Evolutionary conservation across 2,797 vertebrate genomes (phyloP).

Genomic region (Pteropus rufus): DNA sequence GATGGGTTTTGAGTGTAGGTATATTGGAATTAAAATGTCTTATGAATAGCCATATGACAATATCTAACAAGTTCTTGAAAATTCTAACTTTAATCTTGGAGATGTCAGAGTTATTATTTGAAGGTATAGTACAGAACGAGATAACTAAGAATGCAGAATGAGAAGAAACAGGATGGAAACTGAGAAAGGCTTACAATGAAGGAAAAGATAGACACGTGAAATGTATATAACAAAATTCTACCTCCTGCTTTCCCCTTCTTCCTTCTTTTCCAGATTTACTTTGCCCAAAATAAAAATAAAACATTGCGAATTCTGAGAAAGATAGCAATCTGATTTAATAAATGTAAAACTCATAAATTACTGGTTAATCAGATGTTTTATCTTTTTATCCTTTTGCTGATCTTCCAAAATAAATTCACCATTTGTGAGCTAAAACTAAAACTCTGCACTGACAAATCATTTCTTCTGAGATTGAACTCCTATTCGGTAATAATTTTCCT

Average conservation of each 20-base stretch:
- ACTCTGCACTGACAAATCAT: not conserved
- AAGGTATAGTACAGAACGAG: not conserved
- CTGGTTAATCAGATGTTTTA: not conserved
- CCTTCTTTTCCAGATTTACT: slow-evolving; percentile 10
- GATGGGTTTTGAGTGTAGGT: not conserved
- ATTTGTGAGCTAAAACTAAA: slow-evolving; percentile 33
- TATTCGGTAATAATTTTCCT: not conserved
- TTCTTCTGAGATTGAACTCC: not conserved
- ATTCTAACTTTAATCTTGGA: slow-evolving; percentile 16
- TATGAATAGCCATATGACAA: not conserved
- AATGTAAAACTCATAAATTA: not conserved
- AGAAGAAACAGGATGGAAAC: slow-evolving; percentile 1
- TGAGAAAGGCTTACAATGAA: not conserved
- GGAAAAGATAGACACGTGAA: not conserved
- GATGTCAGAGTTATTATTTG: not conserved
- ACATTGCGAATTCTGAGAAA: not conserved
- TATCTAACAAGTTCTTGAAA: not conserved
- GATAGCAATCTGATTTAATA: slow-evolving; percentile 12
- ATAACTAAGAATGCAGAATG: not conserved
- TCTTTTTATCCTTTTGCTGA: not conserved
- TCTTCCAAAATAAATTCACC: slow-evolving; percentile 22
- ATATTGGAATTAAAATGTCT: not conserved
- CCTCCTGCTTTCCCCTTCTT: not conserved
- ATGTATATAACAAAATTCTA: not conserved
- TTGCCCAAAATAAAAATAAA: not conserved